Conservation (phyloP, 1,140 invertebrate genomes). For the Euwallacea fornicatus region DNA sequence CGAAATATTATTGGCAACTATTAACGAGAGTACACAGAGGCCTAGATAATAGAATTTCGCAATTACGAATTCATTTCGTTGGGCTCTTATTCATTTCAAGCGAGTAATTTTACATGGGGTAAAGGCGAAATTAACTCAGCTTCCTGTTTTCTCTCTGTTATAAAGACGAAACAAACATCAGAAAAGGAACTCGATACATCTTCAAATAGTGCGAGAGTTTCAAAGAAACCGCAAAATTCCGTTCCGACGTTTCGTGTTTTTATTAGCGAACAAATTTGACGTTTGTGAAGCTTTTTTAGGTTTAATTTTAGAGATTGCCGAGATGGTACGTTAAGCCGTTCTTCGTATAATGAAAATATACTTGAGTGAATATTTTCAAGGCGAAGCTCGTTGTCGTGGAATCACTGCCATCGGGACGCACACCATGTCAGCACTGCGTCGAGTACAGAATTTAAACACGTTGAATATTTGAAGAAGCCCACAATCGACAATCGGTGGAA, state of each 20-base stretch:
- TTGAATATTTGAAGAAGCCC: too few species aligned
- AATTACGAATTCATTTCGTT: neutral
- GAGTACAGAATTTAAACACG: too few species aligned
- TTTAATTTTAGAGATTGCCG: slow-evolving; percentile 7
- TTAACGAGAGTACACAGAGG: neutral
- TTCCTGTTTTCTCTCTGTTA: slow-evolving; percentile 17
- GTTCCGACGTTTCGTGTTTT: slow-evolving; percentile 35
- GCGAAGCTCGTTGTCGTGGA: too few species aligned
- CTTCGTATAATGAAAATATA: too few species aligned
- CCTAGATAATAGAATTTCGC: neutral
- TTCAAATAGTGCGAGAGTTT: slow-evolving; percentile 43
- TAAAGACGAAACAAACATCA: slow-evolving; percentile 40
- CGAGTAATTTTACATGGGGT: neutral
- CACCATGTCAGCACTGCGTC: too few species aligned
- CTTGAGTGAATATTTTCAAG: too few species aligned
- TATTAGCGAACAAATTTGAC: slow-evolving; percentile 37
- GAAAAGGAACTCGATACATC: slow-evolving; percentile 42
- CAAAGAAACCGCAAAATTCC: slow-evolving; percentile 49
- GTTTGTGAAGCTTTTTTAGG: slow-evolving; percentile 3
- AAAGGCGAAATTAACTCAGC: slow-evolving; percentile 2
- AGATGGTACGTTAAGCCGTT: too few species aligned
- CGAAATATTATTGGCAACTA: slow-evolving; percentile 26
- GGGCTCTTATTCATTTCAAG: neutral
- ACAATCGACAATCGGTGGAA: too few species aligned
- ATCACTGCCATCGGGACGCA: too few species aligned